Evolutionary conservation across 1,140 invertebrate genomes (phyloP), one percentile per base, ranked within the genome.

Genomic region (Pseudoatta argentina): DNA sequence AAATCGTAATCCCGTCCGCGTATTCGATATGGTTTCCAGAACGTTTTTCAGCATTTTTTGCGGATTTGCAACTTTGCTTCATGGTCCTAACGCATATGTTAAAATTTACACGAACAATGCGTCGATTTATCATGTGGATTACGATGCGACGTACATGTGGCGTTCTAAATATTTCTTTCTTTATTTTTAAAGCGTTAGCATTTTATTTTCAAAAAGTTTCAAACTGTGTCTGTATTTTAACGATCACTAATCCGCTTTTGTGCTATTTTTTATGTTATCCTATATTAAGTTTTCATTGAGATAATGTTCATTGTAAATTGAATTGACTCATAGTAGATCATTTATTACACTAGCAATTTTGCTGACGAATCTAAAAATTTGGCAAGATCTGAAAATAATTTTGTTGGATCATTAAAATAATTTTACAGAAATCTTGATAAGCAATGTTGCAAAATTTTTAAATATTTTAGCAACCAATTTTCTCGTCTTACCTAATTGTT

Each of bases 21-120:
- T 48, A 66, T 64, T 69, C 64, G 77, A 79, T 81, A 69, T 71
- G 78, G 57, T 81, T 81, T 27, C 48, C 51, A 55, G 48, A 69
- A 57, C 64, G 51, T 81, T 81, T 81, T 55, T 30, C 77, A 55
- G 16, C 14, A n/a, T 57, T 55, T 53, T 81, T 44, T 71, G 53
- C 21, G 66, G 66, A 81, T 81, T 81, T 81, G 51, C 16, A 69
- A 81, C 48, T 71, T 81, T n/a, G 55, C 66, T 57, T 69, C 57
- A 55, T 44, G 73, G 21, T 77, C 16, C 78, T 57, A 71, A 71
- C 53, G 12, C 66, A 67, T 34, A 53, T 34, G 53, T 39, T 57
- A 57, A 71, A 71, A 71, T 16, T 39, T 57, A 39, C 21, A 79
- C 48, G 48, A 69, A 48, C 64, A 12, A 55, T 21, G 27, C 44